phyloP scores from a whole-genome alignment of 1,140 invertebrate genomes.

The Maniola jurtina region DNA sequence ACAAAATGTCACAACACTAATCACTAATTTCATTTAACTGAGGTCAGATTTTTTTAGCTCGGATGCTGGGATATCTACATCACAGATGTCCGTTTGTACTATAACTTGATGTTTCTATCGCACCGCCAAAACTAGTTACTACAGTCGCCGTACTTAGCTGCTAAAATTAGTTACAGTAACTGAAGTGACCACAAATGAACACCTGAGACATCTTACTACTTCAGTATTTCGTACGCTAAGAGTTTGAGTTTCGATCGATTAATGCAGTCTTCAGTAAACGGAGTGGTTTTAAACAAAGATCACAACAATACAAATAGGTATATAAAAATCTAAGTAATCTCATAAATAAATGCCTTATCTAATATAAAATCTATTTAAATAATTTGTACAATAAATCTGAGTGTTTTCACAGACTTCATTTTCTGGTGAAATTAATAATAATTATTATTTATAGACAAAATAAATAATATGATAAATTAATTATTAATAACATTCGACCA shows the following conservation, averaged over 20 bases:
- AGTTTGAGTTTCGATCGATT: constrained; percentile 48
- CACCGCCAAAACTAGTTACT: no score
- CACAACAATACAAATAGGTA: constrained; percentile 69
- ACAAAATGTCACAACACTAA: constrained; percentile 70
- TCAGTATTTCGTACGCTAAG: constrained; percentile 29
- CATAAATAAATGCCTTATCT: constrained; percentile 74
- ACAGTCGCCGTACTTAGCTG: no score
- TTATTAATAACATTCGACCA: constrained; percentile 67
- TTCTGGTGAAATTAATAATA: constrained; percentile 54
- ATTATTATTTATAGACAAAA: constrained; percentile 61
- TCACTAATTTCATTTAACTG: constrained; percentile 53
- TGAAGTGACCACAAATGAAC: not conserved
- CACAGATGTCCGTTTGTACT: constrained; percentile 13
- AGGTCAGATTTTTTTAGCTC: constrained; percentile 52
- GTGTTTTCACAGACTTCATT: constrained; percentile 47
- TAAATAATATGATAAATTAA: constrained; percentile 73
- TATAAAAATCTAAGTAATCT: constrained; percentile 72
- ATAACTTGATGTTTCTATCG: no score
- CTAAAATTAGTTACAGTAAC: no score
- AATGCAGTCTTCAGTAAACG: constrained; percentile 70
- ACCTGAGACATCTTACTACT: constrained; percentile 26
- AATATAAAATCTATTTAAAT: constrained; percentile 64
- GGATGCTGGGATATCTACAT: constrained; percentile 26
- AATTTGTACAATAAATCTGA: constrained; percentile 77
- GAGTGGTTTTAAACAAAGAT: constrained; percentile 62